Base-by-base conservation (phyloP, 2,113 vertebrate genomes). In the Patagioenas fasciata region DNA sequence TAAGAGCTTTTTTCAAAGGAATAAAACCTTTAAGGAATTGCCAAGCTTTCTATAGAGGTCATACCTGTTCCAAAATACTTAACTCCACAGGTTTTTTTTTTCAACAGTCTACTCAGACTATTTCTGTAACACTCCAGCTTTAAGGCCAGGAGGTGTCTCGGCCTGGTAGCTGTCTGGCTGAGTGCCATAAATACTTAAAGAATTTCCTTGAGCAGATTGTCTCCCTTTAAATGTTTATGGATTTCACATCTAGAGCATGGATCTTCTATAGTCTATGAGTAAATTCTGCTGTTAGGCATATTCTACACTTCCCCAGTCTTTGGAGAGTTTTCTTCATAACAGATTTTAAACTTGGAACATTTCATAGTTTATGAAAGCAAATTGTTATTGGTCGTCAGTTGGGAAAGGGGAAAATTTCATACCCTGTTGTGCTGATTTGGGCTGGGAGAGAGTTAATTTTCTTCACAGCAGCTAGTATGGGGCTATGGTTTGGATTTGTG, bases 181-280 rank as follows among this genome's bases (percentile, higher is more conserved):
- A 56, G 23, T 24, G 51, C 72, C 40, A 91, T 84, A 80, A 95
- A 93, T 86, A 81, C 78, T 81, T 87, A 44, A 85, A 80, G 47
- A 75, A 81, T 72, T 91, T 92, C 40, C 75, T 62, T 62, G 60
- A 93, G 60, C 77, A 86, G 67, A 80, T 66, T 10, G 1, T 84
- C 25, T 95, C 12, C 48, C 72, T 80, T 90, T 78, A 89, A 86
- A 91, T 74, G 67, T 66, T 91, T 88, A 77, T 75, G 60, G 51
- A 86, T 74, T 86, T 83, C 42, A 74, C 23, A 77, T 36, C 62
- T 85, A 70, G 28, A 80, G 62, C 62, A 58, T 10, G 29, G 56
- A 74, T 72, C 44, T 75, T 87, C 60, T 67, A 67, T 29, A 47
- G 4, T 24, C 77, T 40, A 20, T 50, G 24, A 85, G 80, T 44